Percentiles rank a stretch among this genome's conserved stretches.
phyloP scores from a whole-genome alignment of 64 coral and sea anemone species.

The Montipora sp. region DNA sequence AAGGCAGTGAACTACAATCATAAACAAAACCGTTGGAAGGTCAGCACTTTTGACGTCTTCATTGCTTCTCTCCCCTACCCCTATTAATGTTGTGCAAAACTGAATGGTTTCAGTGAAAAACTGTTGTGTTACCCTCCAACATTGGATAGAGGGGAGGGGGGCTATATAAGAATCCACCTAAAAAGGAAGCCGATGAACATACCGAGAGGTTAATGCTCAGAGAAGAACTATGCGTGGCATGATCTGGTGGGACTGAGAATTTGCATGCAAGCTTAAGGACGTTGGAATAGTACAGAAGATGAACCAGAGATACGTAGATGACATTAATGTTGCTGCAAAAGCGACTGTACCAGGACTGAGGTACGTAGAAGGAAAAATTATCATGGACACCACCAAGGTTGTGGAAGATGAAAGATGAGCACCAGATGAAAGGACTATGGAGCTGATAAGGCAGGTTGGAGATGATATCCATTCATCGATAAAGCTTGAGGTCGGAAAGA shows the following conservation, averaged over 20 bases:
- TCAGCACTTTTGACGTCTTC: too few species aligned
- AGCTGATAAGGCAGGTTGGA: conserved; percentile 21
- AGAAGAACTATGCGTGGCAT: conserved; percentile 6
- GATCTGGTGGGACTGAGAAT: conserved; percentile 52
- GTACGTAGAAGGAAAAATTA: conserved; percentile 39
- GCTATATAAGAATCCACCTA: too few species aligned
- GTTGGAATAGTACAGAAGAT: too few species aligned
- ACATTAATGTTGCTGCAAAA: conserved; percentile 29
- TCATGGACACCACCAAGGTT: conserved; percentile 27
- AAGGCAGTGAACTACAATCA: too few species aligned
- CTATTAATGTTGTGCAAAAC: too few species aligned
- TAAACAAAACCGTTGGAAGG: too few species aligned
- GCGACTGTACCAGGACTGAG: conserved; percentile 52
- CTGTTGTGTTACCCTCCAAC: too few species aligned
- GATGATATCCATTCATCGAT: background rate
- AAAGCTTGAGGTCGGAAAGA: conserved; percentile 21
- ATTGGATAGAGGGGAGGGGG: too few species aligned
- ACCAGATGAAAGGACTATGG: conserved; percentile 57
- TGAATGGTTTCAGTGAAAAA: too few species aligned
- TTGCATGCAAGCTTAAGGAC: conserved; percentile 31
- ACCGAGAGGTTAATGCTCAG: conserved; percentile 34
- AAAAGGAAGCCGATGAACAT: background rate
- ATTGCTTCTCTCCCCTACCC: too few species aligned
- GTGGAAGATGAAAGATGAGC: conserved; percentile 33
- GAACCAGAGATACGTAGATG: conserved; percentile 48